These are phyloP conservation scores for Melanotaenia boesemani DNA, from an alignment of 2,797 vertebrate species.

Conservation along the genomic window DNA sequence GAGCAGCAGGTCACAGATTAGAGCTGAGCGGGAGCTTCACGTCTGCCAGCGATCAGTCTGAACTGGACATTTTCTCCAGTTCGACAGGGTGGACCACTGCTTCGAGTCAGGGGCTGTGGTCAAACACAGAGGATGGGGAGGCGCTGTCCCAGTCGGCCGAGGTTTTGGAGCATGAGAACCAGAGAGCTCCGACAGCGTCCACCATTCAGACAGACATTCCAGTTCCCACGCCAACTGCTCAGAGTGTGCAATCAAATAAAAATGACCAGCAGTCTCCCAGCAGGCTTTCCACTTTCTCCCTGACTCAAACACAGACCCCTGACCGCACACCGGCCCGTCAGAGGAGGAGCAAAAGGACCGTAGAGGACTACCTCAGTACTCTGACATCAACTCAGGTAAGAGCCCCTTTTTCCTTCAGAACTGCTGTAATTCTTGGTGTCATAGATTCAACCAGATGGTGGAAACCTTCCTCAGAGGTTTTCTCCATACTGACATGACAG, in stretches of 20 bases:
- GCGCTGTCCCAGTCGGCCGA: background rate
- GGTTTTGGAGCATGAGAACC: rapidly evolving
- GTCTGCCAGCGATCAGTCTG: slow-evolving; percentile 78
- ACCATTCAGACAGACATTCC: rapidly evolving
- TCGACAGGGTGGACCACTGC: slow-evolving; percentile 6
- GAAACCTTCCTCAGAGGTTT: no score
- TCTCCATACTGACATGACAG: no score
- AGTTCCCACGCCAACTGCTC: rapidly evolving
- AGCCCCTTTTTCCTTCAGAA: no score
- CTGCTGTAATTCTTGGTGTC: no score
- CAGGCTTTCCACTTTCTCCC: background rate
- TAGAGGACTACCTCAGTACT: slow-evolving; percentile 45
- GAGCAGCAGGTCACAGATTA: slow-evolving; percentile 8
- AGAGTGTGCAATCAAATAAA: rapidly evolving
- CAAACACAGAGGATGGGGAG: slow-evolving; percentile 25
- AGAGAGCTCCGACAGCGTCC: background rate
- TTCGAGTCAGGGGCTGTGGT: slow-evolving; percentile 48
- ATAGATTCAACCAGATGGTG: no score
- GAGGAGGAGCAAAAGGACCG: slow-evolving; percentile 18
- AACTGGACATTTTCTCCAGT: slow-evolving; percentile 57
- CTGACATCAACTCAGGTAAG: slow-evolving; percentile 61
- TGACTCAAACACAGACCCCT: background rate
- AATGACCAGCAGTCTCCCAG: background rate
- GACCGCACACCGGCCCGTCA: background rate
- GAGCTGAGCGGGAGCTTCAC: slow-evolving; percentile 86